Percentiles rank a stretch among this genome's conserved stretches.
These are phyloP conservation scores for Drosophila virilis DNA, from an alignment of 1,140 invertebrate genomes.

Conservation along the genomic window DNA sequence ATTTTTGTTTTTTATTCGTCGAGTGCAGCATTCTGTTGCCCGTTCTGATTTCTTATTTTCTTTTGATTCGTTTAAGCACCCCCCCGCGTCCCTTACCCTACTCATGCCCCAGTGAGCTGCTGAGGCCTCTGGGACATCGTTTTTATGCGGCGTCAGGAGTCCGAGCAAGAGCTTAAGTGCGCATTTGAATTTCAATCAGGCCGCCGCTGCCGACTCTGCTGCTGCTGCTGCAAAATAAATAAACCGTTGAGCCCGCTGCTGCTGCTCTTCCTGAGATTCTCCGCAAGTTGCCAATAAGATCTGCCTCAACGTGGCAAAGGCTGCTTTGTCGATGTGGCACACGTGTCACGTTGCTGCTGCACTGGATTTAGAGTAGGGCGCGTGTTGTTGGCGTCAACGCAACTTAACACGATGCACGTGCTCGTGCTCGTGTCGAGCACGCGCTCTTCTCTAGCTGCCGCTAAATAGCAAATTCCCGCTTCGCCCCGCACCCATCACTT, in stretches of 20 bases:
- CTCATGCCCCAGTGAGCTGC: neutral
- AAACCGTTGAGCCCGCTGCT: slow-evolving; percentile 32
- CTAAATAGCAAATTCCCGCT: no score
- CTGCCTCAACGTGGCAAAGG: neutral
- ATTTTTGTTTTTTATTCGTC: no score
- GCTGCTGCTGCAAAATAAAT: slow-evolving; percentile 63
- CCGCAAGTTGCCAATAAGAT: slow-evolving; percentile 7
- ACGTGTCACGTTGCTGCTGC: slow-evolving; percentile 37
- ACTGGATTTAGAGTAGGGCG: neutral
- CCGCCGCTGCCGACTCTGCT: slow-evolving; percentile 12
- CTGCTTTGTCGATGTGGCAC: slow-evolving; percentile 57
- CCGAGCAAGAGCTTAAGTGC: slow-evolving; percentile 39
- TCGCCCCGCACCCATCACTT: slow-evolving; percentile 83
- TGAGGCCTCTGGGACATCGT: slow-evolving; percentile 32
- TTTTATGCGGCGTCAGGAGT: slow-evolving; percentile 57
- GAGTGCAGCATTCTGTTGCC: neutral
- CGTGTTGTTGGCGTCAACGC: neutral
- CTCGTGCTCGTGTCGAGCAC: neutral
- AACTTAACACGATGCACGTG: no score
- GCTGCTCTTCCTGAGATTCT: slow-evolving; percentile 23
- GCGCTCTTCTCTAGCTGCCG: neutral
- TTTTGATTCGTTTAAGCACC: slow-evolving; percentile 20
- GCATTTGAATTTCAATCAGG: slow-evolving; percentile 78
- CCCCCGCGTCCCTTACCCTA: neutral
- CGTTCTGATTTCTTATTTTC: slow-evolving; percentile 12